A percentile compares a stretch with the other conserved stretches of the same genome.
Conservation (phyloP, 2,888 invertebrate genomes). For the Pyrocoelia pectoralis region DNA sequence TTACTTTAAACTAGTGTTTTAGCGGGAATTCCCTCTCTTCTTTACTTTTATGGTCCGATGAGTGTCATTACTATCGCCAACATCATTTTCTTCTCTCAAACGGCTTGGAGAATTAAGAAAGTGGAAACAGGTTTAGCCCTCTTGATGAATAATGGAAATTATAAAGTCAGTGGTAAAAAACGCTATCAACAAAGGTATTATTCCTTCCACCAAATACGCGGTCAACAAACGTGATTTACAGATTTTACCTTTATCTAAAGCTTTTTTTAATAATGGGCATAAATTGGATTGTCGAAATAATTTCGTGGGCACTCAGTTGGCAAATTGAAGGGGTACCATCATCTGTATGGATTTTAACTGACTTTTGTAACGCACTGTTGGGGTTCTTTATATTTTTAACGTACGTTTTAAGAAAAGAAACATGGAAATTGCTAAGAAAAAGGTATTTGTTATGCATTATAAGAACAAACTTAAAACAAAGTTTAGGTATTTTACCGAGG, state of each 20-base stretch:
- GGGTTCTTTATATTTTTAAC: not conserved
- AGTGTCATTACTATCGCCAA: not conserved
- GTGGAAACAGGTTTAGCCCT: not conserved
- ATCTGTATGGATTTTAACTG: not conserved
- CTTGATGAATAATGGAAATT: not conserved
- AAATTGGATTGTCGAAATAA: slow-evolving; percentile 5
- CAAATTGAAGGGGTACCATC: not conserved
- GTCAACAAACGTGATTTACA: too few species aligned
- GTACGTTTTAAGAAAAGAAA: not conserved
- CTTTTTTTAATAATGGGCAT: slow-evolving; percentile 3
- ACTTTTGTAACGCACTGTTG: not conserved
- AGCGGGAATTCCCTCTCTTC: not conserved
- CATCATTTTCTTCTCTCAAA: not conserved
- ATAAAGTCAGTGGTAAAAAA: not conserved
- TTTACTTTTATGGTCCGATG: not conserved
- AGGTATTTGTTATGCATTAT: too few species aligned
- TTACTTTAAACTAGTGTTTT: not conserved
- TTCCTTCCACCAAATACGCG: too few species aligned
- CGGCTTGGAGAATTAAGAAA: not conserved
- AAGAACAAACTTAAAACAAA: too few species aligned
- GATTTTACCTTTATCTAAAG: not conserved
- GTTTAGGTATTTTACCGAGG: too few species aligned
- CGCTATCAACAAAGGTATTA: not conserved
- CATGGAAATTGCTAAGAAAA: not conserved
- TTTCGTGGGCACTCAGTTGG: slow-evolving; percentile 4